Evolutionary conservation across 2,888 invertebrate genomes (phyloP).

Genomic region (Lepetodrilus schrolli): DNA sequence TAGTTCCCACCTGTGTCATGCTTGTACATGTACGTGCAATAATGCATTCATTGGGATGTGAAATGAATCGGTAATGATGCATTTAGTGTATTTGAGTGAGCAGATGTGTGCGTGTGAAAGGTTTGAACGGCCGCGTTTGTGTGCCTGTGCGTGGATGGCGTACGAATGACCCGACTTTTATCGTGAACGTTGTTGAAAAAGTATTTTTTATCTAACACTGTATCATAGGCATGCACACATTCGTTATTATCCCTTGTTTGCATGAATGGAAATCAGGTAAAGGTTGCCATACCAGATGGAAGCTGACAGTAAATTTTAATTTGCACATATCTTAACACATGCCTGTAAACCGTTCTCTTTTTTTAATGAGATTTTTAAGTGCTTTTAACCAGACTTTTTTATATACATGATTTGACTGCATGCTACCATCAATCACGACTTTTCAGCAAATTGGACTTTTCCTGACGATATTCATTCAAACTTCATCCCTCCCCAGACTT

Average conservation of each 20-base stretch:
- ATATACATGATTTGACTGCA: too few relatives aligned
- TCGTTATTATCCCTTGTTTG: slow-evolving; percentile 17
- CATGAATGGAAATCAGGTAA: slow-evolving; percentile 19
- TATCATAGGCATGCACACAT: slow-evolving; percentile 16
- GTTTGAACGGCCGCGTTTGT: not conserved
- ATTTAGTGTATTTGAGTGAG: slow-evolving; percentile 27
- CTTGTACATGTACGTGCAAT: slow-evolving; percentile 3
- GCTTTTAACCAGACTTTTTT: too few relatives aligned
- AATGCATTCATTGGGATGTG: not conserved
- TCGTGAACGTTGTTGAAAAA: not conserved
- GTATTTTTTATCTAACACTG: not conserved
- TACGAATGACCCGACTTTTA: too few relatives aligned
- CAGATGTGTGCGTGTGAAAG: not conserved
- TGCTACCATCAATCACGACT: too few relatives aligned
- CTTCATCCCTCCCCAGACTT: not conserved
- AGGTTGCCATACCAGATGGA: not conserved
- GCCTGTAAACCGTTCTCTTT: too few relatives aligned
- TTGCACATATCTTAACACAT: too few relatives aligned
- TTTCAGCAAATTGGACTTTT: slow-evolving; percentile 9
- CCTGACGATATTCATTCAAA: slow-evolving; percentile 22
- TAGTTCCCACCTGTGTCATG: slow-evolving; percentile 12
- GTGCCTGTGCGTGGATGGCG: not conserved
- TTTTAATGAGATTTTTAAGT: too few relatives aligned
- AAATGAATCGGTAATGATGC: slow-evolving; percentile 22
- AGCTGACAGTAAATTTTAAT: too few relatives aligned